Percentiles rank a stretch among this genome's conserved stretches.
These are phyloP conservation scores for Chauna torquata DNA, from an alignment of 2,113 vertebrate genomes.

Conservation along the genomic window DNA sequence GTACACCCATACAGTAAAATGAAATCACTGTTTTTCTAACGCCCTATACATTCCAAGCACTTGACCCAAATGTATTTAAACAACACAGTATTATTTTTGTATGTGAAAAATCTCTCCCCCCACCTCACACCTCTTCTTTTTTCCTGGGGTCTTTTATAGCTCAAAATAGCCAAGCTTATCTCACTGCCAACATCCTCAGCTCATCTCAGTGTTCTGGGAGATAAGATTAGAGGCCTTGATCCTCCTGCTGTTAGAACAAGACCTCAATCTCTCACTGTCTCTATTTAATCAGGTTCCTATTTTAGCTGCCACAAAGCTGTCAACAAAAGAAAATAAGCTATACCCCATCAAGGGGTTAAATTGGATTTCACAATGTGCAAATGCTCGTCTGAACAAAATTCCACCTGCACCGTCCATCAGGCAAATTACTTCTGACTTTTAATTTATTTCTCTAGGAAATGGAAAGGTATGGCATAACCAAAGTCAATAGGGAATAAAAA, in stretches of 20 bases:
- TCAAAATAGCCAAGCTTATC: conserved; percentile 73
- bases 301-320: conserved; percentile 93
- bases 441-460: conserved; percentile 99
- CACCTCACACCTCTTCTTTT: conserved; percentile 5
- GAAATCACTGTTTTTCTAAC: neutral
- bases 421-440: conserved; percentile 99
- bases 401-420: conserved; percentile 93
- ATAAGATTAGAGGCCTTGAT: conserved; percentile 96
- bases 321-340: conserved; percentile 94
- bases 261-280: conserved; percentile 99
- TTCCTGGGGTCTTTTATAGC: conserved; percentile 35
- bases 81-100: neutral
- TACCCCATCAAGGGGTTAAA: conserved; percentile 88
- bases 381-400: conserved; percentile 82
- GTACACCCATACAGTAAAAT: neutral
- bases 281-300: conserved; percentile 96
- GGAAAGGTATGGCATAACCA: conserved; percentile 95
- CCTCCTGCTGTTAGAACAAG: conserved; percentile 93
- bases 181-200: conserved; percentile 65
- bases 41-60: neutral
- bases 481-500: conserved; percentile 93
- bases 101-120: neutral
- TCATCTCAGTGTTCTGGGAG: conserved; percentile 81
- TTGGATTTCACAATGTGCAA: conserved; percentile 88
- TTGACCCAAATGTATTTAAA: conserved; percentile 50